phyloP scores from a whole-genome alignment of 2,888 invertebrate species.

The Acanthococcus lagerstroemiae region DNA sequence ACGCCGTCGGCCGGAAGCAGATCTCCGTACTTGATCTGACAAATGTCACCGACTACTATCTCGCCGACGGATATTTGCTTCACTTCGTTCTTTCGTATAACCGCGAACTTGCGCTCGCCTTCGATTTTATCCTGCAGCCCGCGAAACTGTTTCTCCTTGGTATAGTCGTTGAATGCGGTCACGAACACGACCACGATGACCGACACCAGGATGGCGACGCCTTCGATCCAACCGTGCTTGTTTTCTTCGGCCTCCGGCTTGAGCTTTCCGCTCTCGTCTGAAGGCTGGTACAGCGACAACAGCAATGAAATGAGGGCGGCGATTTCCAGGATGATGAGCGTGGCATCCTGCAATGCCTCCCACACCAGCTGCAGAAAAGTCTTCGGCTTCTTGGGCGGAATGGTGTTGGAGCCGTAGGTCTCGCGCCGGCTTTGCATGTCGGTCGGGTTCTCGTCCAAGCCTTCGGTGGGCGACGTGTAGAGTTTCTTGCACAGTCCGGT shows the following conservation, averaged over 20 bases:
- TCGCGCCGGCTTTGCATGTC: slow-evolving; percentile 47
- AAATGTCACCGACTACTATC: slow-evolving; percentile 55
- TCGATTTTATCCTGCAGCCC: slow-evolving; percentile 53
- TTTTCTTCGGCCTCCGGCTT: slow-evolving; percentile 43
- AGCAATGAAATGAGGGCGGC: slow-evolving; percentile 52
- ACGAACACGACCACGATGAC: slow-evolving; percentile 55
- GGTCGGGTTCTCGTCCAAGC: slow-evolving; percentile 44
- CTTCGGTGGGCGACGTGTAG: slow-evolving; percentile 50
- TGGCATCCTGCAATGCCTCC: slow-evolving; percentile 56
- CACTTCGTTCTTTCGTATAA: slow-evolving; percentile 48
- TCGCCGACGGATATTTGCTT: slow-evolving; percentile 50
- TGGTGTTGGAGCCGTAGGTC: slow-evolving; percentile 51
- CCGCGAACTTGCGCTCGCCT: slow-evolving; percentile 53
- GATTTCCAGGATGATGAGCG: slow-evolving; percentile 52
- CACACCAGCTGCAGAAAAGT: slow-evolving; percentile 53
- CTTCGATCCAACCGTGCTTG: slow-evolving; percentile 57
- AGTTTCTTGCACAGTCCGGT: slow-evolving; percentile 49
- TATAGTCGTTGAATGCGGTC: slow-evolving; percentile 57
- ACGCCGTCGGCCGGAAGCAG: slow-evolving; percentile 56
- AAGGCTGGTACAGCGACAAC: slow-evolving; percentile 43
- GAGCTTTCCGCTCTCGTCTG: slow-evolving; percentile 32
- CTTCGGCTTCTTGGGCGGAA: slow-evolving; percentile 54
- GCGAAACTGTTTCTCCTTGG: slow-evolving; percentile 56
- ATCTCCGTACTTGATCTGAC: slow-evolving; percentile 49
- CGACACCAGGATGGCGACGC: slow-evolving; percentile 53